These are phyloP conservation scores for Heterodera schachtii DNA, from an alignment of 1,140 invertebrate genomes.

Conservation along the genomic window DNA sequence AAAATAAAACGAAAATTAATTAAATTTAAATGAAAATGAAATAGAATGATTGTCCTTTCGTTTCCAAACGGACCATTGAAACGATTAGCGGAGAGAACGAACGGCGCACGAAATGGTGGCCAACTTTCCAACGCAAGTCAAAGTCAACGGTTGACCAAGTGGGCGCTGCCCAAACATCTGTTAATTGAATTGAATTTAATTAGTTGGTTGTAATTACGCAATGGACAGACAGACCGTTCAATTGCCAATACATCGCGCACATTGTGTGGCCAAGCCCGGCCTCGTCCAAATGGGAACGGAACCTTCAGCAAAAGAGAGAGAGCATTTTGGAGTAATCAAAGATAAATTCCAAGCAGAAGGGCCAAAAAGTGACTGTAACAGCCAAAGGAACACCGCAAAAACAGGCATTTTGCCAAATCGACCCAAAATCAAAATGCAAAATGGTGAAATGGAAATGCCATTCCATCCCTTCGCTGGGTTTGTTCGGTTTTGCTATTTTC, in stretches of 20 bases:
- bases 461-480: too few relatives aligned
- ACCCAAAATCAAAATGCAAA: too few relatives aligned
- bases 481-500: not conserved
- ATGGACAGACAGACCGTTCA: slow-evolving; percentile 72
- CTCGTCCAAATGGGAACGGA: slow-evolving; percentile 50
- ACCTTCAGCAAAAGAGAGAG: slow-evolving; percentile 36
- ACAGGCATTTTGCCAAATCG: too few relatives aligned
- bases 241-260: slow-evolving; percentile 97
- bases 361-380: too few relatives aligned
- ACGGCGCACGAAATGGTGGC: slow-evolving; percentile 58
- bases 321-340: too few relatives aligned
- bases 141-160: slow-evolving; percentile 86
- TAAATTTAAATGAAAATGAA: slow-evolving; percentile 10
- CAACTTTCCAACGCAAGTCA: slow-evolving; percentile 58
- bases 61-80: slow-evolving; percentile 44
- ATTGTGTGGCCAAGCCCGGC: slow-evolving; percentile 72
- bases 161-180: slow-evolving; percentile 83
- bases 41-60: too few relatives aligned
- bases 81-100: slow-evolving; percentile 58
- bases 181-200: not conserved
- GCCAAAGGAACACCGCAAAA: too few relatives aligned
- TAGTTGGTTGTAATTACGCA: not conserved
- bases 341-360: too few relatives aligned
- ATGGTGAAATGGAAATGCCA: too few relatives aligned
- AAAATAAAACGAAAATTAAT: not conserved